Percentiles rank a stretch among this genome's conserved stretches.
These are phyloP conservation scores for Pyrrhura leucotis DNA, from an alignment of 2,797 vertebrate genomes.

Conservation along the genomic window DNA sequence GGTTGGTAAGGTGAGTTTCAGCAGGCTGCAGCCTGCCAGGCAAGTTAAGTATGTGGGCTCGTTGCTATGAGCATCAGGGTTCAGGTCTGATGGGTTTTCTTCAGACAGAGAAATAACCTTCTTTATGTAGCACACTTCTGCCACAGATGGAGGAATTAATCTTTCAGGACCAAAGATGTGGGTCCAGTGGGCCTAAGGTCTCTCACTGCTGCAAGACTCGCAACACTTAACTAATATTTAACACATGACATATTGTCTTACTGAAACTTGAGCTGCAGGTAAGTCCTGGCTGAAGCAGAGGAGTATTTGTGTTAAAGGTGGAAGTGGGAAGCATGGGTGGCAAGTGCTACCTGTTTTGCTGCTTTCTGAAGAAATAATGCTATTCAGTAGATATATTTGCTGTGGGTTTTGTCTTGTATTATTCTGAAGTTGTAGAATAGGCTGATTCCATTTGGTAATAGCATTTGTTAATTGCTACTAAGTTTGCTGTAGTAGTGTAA, in stretches of 20 bases:
- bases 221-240: neutral
- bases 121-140: neutral
- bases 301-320: neutral
- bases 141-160: neutral
- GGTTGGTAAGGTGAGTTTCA: neutral
- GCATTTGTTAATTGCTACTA: neutral
- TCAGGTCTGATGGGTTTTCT: neutral
- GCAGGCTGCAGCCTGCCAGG: neutral
- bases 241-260: neutral
- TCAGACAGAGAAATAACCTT: neutral
- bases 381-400: neutral
- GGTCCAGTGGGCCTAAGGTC: neutral
- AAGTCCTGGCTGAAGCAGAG: neutral
- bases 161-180: neutral
- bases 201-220: neutral
- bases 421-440: neutral
- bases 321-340: neutral
- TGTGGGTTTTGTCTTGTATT: neutral
- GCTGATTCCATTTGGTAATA: neutral
- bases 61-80: neutral
- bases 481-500: neutral
- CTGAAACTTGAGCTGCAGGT: neutral
- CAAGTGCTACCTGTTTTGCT: neutral
- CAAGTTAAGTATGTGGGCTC: neutral
- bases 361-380: neutral